phyloP scores from a whole-genome alignment of 2,113 vertebrate species.

The Toxotes jaculatrix region DNA sequence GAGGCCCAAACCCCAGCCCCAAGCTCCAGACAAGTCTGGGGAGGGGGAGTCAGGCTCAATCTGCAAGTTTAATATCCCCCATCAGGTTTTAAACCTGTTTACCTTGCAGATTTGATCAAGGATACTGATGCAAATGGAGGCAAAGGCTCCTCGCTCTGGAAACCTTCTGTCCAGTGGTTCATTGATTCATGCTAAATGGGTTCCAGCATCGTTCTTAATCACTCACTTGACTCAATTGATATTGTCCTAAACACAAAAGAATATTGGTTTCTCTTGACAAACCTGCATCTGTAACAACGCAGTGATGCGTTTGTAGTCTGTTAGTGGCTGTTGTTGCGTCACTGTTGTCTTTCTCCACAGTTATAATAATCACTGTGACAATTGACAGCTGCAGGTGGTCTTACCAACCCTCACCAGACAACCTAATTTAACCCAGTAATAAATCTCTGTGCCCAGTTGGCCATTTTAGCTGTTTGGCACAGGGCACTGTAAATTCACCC shows the following conservation, averaged over 20 bases:
- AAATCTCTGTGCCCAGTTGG: constrained; percentile 81
- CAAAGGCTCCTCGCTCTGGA: constrained; percentile 71
- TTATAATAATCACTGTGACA: constrained; percentile 76
- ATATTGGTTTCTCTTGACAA: constrained; percentile 35
- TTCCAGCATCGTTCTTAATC: constrained; percentile 74
- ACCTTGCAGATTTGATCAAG: constrained; percentile 84
- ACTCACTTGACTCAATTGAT: constrained; percentile 71
- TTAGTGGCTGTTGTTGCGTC: constrained; percentile 35
- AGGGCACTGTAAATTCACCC: constrained; percentile 79
- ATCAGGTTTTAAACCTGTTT: constrained; percentile 83
- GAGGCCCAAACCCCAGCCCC: constrained; percentile 61
- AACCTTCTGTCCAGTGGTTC: constrained; percentile 76
- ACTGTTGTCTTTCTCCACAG: constrained; percentile 48
- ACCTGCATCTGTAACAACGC: constrained; percentile 28
- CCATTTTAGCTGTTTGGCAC: constrained; percentile 83
- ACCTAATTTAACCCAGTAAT: constrained; percentile 81
- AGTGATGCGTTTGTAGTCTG: constrained; percentile 24
- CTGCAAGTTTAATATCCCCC: constrained; percentile 85
- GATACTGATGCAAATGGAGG: constrained; percentile 81
- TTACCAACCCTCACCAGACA: constrained; percentile 70
- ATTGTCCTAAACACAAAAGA: constrained; percentile 70
- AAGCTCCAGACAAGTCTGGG: constrained; percentile 66
- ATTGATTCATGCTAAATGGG: constrained; percentile 82
- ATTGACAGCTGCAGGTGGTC: constrained; percentile 76
- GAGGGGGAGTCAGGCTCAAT: constrained; percentile 73